Evolutionary conservation across 1,140 invertebrate species (phyloP).

Genomic region (Phthorimaea operculella): DNA sequence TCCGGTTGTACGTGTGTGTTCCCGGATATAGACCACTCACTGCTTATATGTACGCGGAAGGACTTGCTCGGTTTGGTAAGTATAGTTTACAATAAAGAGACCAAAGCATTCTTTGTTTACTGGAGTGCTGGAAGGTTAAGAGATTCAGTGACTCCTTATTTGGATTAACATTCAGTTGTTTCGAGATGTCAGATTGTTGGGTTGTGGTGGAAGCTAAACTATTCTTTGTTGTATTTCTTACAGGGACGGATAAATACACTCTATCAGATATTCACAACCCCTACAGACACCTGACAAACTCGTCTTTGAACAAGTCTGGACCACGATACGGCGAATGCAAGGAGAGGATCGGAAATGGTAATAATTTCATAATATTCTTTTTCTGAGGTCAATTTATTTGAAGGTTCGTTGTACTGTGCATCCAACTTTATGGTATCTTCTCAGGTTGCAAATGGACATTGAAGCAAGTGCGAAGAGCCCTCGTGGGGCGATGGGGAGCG

Average conservation of each 20-base stretch:
- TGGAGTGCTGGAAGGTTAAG: neutral
- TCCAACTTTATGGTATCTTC: neutral
- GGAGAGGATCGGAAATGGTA: conserved; percentile 80
- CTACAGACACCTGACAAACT: conserved; percentile 88
- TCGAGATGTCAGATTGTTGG: too few relatives aligned
- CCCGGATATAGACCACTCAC: conserved; percentile 79
- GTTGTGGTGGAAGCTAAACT: too few relatives aligned
- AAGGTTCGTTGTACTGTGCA: neutral
- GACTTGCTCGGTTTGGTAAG: conserved; percentile 75
- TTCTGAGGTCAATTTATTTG: neutral
- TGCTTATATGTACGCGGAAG: conserved; percentile 82
- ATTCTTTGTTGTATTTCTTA: conserved; percentile 13
- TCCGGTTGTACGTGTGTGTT: conserved; percentile 83
- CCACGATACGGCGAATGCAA: conserved; percentile 84
- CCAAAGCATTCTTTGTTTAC: too few relatives aligned
- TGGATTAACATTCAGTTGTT: too few relatives aligned
- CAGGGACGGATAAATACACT: conserved; percentile 81
- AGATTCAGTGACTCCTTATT: neutral
- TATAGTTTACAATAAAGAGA: too few relatives aligned
- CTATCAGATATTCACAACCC: conserved; percentile 80
- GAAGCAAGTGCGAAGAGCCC: conserved; percentile 80
- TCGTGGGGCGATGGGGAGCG: conserved; percentile 72
- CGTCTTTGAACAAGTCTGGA: conserved; percentile 84
- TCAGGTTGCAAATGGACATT: conserved; percentile 89
- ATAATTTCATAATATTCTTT: neutral